Evolutionary conservation across 2,113 vertebrate genomes (phyloP).

Genomic region (Trematocara zebra): DNA sequence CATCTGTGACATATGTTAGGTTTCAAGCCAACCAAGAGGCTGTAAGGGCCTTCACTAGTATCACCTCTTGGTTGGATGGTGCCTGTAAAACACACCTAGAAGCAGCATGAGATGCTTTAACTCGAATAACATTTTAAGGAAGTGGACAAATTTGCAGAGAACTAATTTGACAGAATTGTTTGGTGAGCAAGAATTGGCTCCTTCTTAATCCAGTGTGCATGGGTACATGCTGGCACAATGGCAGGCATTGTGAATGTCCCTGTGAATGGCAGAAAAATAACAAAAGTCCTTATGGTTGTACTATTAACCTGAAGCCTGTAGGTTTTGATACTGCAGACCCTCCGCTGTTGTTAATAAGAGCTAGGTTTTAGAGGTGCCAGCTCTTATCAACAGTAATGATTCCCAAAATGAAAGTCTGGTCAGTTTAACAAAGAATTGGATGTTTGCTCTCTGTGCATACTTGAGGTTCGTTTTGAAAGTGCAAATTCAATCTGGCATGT

Average conservation of each 20-base stretch:
- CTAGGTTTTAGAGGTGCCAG: rapidly evolving
- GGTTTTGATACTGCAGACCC: neutral
- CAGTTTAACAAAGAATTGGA: neutral
- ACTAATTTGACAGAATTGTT: too few species aligned
- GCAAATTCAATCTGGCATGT: neutral
- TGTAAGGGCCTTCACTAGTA: neutral
- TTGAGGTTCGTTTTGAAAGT: neutral
- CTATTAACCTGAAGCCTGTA: neutral
- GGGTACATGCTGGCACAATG: neutral
- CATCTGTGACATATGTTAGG: neutral
- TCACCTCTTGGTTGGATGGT: neutral
- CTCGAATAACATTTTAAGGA: neutral
- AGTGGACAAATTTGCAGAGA: neutral
- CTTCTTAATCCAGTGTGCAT: neutral
- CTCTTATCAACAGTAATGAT: neutral
- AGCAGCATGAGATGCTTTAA: neutral
- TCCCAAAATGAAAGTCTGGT: neutral
- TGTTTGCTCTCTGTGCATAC: neutral
- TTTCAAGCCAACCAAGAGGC: neutral
- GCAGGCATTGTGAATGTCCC: neutral
- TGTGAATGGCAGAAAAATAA: neutral
- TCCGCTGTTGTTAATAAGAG: neutral
- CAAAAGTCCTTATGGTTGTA: neutral
- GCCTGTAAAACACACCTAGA: neutral
- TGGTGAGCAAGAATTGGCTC: neutral